phyloP scores from a whole-genome alignment of 2,888 invertebrate species.

The Lottia scabra region DNA sequence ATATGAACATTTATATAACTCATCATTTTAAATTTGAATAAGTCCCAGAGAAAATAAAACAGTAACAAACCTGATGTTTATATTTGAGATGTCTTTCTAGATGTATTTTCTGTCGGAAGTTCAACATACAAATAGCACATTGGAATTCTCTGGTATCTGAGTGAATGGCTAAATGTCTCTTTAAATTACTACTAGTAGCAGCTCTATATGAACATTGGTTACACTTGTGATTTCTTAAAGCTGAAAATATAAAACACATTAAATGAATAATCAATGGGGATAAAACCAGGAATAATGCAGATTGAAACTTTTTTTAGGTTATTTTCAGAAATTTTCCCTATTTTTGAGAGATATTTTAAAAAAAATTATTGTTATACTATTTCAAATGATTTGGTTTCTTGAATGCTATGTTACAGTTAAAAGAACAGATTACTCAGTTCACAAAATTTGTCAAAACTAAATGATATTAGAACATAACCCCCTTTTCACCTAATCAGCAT shows the following conservation, averaged over 20 bases:
- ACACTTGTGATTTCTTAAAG: slow-evolving; percentile 54
- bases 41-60: background rate
- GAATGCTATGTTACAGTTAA: too few species aligned
- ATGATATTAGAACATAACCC: too few species aligned
- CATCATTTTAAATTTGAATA: too few species aligned
- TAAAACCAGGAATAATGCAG: background rate
- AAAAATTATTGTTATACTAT: too few species aligned
- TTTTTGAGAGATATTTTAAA: too few species aligned
- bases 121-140: slow-evolving; percentile 52
- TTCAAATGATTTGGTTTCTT: too few species aligned
- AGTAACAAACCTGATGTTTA: slow-evolving; percentile 57
- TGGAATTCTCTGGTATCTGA: slow-evolving; percentile 51
- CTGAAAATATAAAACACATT: slow-evolving; percentile 29
- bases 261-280: background rate
- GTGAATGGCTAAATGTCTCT: slow-evolving; percentile 63
- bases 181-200: slow-evolving; percentile 64
- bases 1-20: too few species aligned
- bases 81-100: slow-evolving; percentile 64
- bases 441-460: too few species aligned
- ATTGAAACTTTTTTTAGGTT: too few species aligned
- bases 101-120: slow-evolving; percentile 66
- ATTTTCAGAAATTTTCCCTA: too few species aligned
- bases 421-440: too few species aligned
- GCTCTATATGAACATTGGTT: slow-evolving; percentile 55
- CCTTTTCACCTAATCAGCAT: too few species aligned